These are phyloP conservation scores for Corvus moneduloides DNA, from an alignment of 2,113 vertebrate species.

Conservation along the genomic window DNA sequence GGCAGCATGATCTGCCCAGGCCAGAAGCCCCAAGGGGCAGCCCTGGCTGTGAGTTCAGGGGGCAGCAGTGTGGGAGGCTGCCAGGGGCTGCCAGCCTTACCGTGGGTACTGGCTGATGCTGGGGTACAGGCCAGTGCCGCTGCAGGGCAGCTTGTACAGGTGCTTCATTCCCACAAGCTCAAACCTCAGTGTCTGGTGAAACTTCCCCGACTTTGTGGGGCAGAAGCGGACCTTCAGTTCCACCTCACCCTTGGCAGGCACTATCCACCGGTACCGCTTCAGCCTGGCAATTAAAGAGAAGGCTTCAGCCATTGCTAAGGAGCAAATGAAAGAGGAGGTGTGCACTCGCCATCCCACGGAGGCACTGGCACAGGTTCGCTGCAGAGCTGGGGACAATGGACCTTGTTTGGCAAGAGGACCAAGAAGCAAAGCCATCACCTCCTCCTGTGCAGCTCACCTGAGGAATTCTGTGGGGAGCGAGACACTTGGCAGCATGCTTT, in stretches of 20 bases:
- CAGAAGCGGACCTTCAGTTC: constrained; percentile 79
- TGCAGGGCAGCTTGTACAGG: constrained; percentile 81
- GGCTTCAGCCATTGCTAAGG: neutral
- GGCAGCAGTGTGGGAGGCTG: neutral
- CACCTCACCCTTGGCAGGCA: constrained; percentile 76
- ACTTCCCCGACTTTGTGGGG: constrained; percentile 70
- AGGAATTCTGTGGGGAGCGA: constrained; percentile 22
- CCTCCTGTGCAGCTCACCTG: constrained; percentile 61
- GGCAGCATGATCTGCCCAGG: neutral
- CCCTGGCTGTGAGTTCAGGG: neutral
- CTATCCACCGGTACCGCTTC: constrained; percentile 83
- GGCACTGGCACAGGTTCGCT: neutral
- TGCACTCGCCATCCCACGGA: neutral
- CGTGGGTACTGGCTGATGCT: constrained; percentile 79
- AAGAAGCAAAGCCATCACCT: neutral
- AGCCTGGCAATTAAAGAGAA: constrained; percentile 55
- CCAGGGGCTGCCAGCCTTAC: constrained; percentile 63
- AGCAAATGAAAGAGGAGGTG: neutral
- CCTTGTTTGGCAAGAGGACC: neutral
- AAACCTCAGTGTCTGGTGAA: constrained; percentile 83
- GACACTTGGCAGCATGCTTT: fast-evolving
- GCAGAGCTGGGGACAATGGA: fast-evolving
- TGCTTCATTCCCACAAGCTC: constrained; percentile 80
- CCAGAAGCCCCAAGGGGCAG: neutral
- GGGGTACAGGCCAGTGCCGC: constrained; percentile 81